phyloP scores from a whole-genome alignment of 2,113 vertebrate genomes.

The Edolisoma coerulescens region DNA sequence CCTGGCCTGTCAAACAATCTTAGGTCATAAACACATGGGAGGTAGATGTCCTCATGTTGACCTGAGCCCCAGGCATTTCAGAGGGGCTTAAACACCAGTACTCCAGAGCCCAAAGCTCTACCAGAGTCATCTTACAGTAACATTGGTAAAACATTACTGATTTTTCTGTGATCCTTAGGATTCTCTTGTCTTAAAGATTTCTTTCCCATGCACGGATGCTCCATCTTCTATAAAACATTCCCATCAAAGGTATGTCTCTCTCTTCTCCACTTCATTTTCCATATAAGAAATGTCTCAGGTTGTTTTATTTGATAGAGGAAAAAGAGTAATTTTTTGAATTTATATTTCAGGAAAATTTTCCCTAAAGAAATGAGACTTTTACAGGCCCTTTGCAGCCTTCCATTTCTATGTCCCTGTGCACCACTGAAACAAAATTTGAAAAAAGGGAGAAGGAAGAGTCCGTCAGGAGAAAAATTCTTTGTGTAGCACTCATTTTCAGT shows the following conservation, averaged over 20 bases:
- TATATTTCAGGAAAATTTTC: not conserved
- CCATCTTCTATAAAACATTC: not conserved
- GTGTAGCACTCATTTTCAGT: not conserved
- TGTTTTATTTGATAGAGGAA: not conserved
- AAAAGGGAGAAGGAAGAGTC: not conserved
- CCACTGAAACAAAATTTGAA: not conserved
- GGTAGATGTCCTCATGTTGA: fast-evolving
- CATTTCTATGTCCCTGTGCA: not conserved
- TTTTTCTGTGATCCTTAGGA: not conserved
- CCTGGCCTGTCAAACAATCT: not conserved
- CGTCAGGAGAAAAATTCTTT: not conserved
- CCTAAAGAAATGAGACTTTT: not conserved
- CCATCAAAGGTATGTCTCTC: not conserved
- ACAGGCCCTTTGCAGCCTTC: not conserved
- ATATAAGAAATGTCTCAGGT: not conserved
- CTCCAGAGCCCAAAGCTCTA: not conserved
- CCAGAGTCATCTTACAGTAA: not conserved
- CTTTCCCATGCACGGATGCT: not conserved
- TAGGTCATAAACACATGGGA: not conserved
- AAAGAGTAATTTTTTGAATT: not conserved
- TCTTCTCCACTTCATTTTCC: not conserved
- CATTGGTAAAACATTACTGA: not conserved
- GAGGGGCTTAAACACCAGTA: not conserved
- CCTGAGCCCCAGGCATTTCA: not conserved
- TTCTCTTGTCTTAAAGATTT: not conserved